Evolutionary conservation across 2,113 vertebrate species (phyloP).

Genomic region (Erythrolamprus reginae): DNA sequence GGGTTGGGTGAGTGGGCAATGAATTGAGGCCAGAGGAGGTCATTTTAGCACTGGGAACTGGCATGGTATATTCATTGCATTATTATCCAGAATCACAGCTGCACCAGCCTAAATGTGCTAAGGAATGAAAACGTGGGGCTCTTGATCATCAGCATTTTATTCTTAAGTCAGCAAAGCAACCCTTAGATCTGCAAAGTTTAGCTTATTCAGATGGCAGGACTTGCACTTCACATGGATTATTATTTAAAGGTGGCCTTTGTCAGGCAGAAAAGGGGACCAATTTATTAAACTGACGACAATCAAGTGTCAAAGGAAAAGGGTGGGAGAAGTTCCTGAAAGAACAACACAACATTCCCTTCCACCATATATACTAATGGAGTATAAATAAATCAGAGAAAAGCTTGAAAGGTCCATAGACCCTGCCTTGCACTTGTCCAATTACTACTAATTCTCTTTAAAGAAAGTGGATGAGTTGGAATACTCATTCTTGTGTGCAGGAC

Average conservation of each 20-base stretch:
- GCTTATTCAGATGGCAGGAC: slow-evolving; percentile 45
- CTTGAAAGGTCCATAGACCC: slow-evolving; percentile 31
- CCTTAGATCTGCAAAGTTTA: slow-evolving; percentile 16
- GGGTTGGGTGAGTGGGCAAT: slow-evolving; percentile 49
- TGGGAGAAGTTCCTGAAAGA: slow-evolving; percentile 25
- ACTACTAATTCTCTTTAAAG: not conserved
- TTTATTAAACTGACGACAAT: slow-evolving; percentile 38
- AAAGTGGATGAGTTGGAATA: not conserved
- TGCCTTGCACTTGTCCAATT: not conserved
- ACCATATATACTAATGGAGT: slow-evolving; percentile 45
- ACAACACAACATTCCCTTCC: slow-evolving; percentile 40
- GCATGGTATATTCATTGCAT: slow-evolving; percentile 54
- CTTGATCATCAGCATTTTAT: slow-evolving; percentile 25
- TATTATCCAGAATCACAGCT: slow-evolving; percentile 38
- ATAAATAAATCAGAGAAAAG: slow-evolving; percentile 38
- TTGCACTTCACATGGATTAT: not conserved
- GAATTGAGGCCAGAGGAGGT: slow-evolving; percentile 53
- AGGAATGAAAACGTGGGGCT: slow-evolving; percentile 16
- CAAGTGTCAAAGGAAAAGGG: slow-evolving; percentile 33
- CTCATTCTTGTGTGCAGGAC: accelerated
- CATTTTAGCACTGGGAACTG: slow-evolving; percentile 43
- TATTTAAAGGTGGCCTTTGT: slow-evolving; percentile 16
- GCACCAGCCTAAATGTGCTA: slow-evolving; percentile 12
- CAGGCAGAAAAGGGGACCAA: slow-evolving; percentile 11
- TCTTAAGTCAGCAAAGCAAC: slow-evolving; percentile 9